Evolutionary conservation across 2,797 vertebrate species (phyloP), one percentile per base, ranked within the genome.

Genomic region (Caiman crocodilus): DNA sequence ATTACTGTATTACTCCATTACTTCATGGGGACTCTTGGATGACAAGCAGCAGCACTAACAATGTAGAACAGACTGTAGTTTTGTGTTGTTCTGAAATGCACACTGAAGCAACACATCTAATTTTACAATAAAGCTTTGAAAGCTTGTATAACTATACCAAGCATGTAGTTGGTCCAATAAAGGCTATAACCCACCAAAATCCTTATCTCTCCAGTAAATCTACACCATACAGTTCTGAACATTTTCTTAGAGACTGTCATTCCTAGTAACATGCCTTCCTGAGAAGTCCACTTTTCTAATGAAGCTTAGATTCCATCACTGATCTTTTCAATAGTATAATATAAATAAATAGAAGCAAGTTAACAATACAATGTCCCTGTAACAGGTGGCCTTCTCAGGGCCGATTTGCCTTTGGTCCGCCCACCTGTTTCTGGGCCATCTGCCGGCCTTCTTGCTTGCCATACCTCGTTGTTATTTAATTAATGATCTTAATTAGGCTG

Each of bases 171-270:
- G 42, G 42, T 50, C 42, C 42, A 50, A 42, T 42, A 42, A 42
- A 50, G 42, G 10, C 9, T 42, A 42, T 50, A 50, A 50, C 42
- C 42, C 42, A 50, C 42, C 42, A 90, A 50, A 57, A 79, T 15
- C 67, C 86, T 82, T 84, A 35, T n/a, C 73, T 82, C 88, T 59
- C 56, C 67, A 93, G 11, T 82, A 61, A 87, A 93, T 64, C 23
- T 14, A 88, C 3, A 7, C 10, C 35, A 71, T 26, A 67, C 12
- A 57, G 79, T 76, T 76, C 26, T 35, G 78, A 82, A 76, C 25
- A 60, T 57, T 87, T 81, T 55, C 84, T 63, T 82, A 67, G 88
- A 90, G 60, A 65, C 16, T 82, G 30, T 58, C 25, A 78, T 15
- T 5, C 71, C 32, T 65, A 83, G 14, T 69, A 89, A 4, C 23